Percentiles rank a stretch among this genome's conserved stretches.
These are phyloP conservation scores for Limnodromus scolopaceus DNA, from an alignment of 2,797 vertebrate species.

Conservation along the genomic window DNA sequence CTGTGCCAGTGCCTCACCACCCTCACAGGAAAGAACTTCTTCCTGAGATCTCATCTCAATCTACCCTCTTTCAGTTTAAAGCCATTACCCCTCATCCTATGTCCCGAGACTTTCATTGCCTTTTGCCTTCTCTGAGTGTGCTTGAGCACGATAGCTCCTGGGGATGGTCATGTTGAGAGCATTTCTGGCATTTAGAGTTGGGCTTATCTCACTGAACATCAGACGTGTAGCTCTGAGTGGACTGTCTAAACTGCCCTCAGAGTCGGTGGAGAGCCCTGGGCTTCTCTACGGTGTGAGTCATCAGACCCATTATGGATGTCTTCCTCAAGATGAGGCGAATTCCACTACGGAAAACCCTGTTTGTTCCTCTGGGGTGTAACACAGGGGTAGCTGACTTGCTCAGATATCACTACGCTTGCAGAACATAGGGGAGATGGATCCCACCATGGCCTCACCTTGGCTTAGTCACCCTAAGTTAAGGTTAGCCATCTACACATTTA, in stretches of 20 bases:
- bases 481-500: background rate
- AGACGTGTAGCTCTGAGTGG: fast-evolving
- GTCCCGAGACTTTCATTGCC: background rate
- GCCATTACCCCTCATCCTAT: background rate
- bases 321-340: background rate
- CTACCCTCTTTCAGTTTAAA: background rate
- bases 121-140: background rate
- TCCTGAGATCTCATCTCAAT: background rate
- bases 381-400: background rate
- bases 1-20: background rate
- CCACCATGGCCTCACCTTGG: fast-evolving
- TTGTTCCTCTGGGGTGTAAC: background rate
- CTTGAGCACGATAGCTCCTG: background rate
- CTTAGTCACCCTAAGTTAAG: background rate
- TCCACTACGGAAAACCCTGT: fast-evolving
- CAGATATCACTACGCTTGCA: background rate
- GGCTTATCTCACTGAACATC: background rate
- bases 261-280: background rate
- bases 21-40: background rate
- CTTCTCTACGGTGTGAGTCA: background rate
- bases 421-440: background rate
- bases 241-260: background rate
- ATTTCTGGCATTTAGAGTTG: background rate
- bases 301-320: background rate
- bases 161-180: background rate